These are phyloP conservation scores for Phrynosoma blainvillii DNA, from an alignment of 2,113 vertebrate genomes.

Conservation along the genomic window DNA sequence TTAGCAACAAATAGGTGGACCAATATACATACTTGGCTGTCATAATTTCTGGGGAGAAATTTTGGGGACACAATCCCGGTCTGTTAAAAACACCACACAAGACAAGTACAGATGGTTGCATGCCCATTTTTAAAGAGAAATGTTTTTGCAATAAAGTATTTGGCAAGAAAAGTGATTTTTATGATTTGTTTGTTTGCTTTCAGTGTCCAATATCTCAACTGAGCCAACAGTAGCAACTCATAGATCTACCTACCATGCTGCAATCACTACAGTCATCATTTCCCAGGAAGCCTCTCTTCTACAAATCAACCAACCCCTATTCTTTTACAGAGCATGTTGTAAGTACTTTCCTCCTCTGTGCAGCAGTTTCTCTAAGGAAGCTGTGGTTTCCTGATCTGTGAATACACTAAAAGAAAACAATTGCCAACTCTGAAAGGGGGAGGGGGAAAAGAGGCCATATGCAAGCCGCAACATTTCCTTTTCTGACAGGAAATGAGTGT, in stretches of 20 bases:
- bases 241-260: not conserved
- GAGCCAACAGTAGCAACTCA: not conserved
- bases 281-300: not conserved
- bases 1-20: not conserved
- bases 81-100: not conserved
- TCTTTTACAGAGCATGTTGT: not conserved
- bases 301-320: not conserved
- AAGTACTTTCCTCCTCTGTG: not conserved
- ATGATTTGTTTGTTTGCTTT: not conserved
- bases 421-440: not conserved
- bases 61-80: not conserved
- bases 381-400: conserved; percentile 74
- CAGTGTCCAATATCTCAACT: not conserved
- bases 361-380: conserved; percentile 69
- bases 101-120: not conserved
- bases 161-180: not conserved
- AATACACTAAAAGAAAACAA: not conserved
- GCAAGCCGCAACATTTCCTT: conserved; percentile 53
- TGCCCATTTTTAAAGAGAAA: not conserved
- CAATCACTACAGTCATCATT: conserved; percentile 3
- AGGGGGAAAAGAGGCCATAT: conserved; percentile 18
- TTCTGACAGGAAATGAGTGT: conserved; percentile 61
- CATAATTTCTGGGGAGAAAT: not conserved
- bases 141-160: not conserved
- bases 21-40: too few species aligned